Conservation (phyloP, 2,888 invertebrate species). For the Spisula solida region DNA sequence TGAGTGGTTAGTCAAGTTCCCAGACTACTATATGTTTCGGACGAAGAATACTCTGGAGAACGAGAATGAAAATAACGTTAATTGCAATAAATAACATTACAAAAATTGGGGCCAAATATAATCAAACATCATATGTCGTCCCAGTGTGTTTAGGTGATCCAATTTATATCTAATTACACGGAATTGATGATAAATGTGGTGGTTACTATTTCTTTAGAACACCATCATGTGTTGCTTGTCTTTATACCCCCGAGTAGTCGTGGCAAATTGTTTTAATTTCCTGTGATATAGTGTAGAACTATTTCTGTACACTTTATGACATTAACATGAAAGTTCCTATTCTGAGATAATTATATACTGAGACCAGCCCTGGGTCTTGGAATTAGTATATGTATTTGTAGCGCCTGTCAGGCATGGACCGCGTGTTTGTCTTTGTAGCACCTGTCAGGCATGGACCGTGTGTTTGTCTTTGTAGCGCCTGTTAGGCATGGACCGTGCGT, state of each 20-base stretch:
- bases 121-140: neutral
- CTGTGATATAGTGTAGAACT: neutral
- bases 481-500: too few species aligned
- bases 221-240: neutral
- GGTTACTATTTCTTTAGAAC: neutral
- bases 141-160: neutral
- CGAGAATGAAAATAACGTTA: neutral
- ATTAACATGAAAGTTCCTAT: neutral
- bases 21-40: too few species aligned
- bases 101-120: neutral
- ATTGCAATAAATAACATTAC: neutral
- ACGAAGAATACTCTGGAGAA: too few species aligned
- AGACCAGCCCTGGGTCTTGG: too few species aligned
- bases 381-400: too few species aligned
- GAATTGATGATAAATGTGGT: neutral
- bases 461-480: too few species aligned
- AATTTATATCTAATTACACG: neutral
- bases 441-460: too few species aligned
- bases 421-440: too few species aligned
- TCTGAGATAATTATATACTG: too few species aligned
- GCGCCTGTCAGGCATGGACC: too few species aligned
- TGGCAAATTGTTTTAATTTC: conserved; percentile 8
- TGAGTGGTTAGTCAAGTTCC: too few species aligned
- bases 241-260: neutral
- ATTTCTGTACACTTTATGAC: neutral